phyloP scores from a whole-genome alignment of 2,797 vertebrate genomes.

The Coilia nasus region DNA sequence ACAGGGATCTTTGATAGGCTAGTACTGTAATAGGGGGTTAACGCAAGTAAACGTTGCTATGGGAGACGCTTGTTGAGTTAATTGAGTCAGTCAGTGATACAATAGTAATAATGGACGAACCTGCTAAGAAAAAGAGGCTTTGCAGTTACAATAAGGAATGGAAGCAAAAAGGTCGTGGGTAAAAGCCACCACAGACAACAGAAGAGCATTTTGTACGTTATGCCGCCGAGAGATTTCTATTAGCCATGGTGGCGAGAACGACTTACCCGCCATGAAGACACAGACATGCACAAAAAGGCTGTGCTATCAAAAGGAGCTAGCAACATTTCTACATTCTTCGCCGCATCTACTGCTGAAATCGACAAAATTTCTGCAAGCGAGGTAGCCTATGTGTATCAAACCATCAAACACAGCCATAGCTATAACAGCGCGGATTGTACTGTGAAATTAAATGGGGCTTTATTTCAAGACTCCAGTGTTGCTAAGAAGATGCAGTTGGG shows the following conservation, averaged over 20 bases:
- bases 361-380: slow-evolving; percentile 30
- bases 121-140: no score
- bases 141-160: no score
- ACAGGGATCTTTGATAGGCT: no score
- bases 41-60: no score
- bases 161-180: no score
- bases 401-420: neutral
- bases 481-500: neutral
- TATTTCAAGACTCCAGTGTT: neutral
- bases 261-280: neutral
- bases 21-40: no score
- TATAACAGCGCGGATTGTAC: slow-evolving; percentile 20
- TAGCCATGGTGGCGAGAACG: neutral
- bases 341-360: neutral
- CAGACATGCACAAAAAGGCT: slow-evolving; percentile 33
- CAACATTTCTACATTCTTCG: slow-evolving; percentile 31
- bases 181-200: no score
- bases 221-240: no score
- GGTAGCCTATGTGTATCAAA: neutral
- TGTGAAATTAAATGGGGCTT: neutral
- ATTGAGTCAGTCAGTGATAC: no score
- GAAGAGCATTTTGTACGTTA: no score
- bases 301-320: slow-evolving; percentile 24
- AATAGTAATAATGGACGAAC: no score
- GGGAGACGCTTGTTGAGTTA: no score